Evolutionary conservation across 1,140 invertebrate genomes (phyloP).

Genomic region (Orussus abietinus): DNA sequence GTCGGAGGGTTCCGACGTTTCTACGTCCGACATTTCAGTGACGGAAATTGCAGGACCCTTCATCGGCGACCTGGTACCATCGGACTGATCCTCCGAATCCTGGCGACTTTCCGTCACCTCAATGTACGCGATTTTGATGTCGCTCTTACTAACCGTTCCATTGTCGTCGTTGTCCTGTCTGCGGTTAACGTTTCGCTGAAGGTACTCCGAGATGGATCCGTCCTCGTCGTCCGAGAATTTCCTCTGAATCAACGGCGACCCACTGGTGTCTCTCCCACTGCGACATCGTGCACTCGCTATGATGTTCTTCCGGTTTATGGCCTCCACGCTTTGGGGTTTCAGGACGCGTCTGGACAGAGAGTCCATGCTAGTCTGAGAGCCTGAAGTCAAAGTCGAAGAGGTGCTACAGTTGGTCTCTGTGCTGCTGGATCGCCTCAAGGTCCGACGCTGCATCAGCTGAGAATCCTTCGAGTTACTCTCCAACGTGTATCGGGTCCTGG

Average conservation of each 20-base stretch:
- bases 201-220: slow-evolving; percentile 46
- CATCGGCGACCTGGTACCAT: too few species aligned
- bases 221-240: slow-evolving; percentile 57
- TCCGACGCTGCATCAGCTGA: slow-evolving; percentile 57
- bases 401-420: slow-evolving; percentile 39
- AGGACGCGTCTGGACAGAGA: slow-evolving; percentile 58
- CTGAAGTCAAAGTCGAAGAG: slow-evolving; percentile 62
- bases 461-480: slow-evolving; percentile 55
- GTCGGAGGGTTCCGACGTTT: too few species aligned
- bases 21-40: too few species aligned
- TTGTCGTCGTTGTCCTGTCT: slow-evolving; percentile 30
- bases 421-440: slow-evolving; percentile 37
- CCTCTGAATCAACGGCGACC: slow-evolving; percentile 65
- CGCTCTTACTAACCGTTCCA: slow-evolving; percentile 20
- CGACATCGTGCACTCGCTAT: slow-evolving; percentile 80
- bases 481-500: slow-evolving; percentile 53
- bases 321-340: slow-evolving; percentile 73
- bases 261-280: slow-evolving; percentile 68
- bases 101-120: slow-evolving; percentile 51
- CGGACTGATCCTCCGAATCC: too few species aligned
- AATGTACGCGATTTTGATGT: slow-evolving; percentile 45
- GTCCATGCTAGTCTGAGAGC: slow-evolving; percentile 60
- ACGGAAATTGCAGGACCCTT: too few species aligned
- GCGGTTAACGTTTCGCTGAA: slow-evolving; percentile 29
- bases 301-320: slow-evolving; percentile 82